Percentiles rank a stretch among this genome's conserved stretches.
phyloP scores from a whole-genome alignment of 2,888 invertebrate genomes.

The Sialis lutaria region DNA sequence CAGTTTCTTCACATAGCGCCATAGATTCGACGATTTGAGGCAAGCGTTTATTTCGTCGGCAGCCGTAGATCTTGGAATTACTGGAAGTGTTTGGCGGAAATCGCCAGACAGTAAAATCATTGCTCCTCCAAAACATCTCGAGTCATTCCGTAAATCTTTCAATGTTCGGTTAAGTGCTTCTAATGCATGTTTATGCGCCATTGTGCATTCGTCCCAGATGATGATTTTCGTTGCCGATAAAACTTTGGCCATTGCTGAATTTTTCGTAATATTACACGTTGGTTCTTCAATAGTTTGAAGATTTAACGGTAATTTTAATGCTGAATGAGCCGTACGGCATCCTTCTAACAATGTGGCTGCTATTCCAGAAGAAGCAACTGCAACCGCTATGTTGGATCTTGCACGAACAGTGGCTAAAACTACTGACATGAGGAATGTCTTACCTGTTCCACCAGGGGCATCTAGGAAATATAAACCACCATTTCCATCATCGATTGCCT shows the following conservation, averaged over 20 bases:
- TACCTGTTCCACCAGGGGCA: not conserved
- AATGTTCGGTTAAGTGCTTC: conserved; percentile 15
- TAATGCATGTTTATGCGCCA: conserved; percentile 15
- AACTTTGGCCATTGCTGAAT: conserved; percentile 16
- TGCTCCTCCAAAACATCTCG: conserved; percentile 8
- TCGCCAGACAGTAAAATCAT: conserved; percentile 10
- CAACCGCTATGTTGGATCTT: conserved; percentile 12
- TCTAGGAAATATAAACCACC: conserved; percentile 13
- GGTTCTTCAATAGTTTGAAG: conserved; percentile 14
- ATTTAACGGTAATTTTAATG: conserved; percentile 14
- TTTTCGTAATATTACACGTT: conserved; percentile 16
- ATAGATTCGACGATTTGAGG: conserved; percentile 8
- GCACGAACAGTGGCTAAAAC: conserved; percentile 13
- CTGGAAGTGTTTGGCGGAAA: conserved; percentile 10
- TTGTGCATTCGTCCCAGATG: conserved; percentile 16
- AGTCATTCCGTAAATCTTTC: conserved; percentile 12
- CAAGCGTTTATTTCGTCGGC: conserved; percentile 9
- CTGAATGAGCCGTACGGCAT: conserved; percentile 11
- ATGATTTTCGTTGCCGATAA: conserved; percentile 14
- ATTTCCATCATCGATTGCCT: conserved; percentile 13
- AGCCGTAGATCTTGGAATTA: conserved; percentile 9
- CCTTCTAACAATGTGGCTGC: conserved; percentile 11
- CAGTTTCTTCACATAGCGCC: conserved; percentile 6
- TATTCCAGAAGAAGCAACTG: conserved; percentile 15
- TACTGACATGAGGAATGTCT: conserved; percentile 12